Percentiles rank a stretch among this genome's conserved stretches.
Evolutionary conservation across 2,888 invertebrate genomes (phyloP).

Genomic region (Pristionchus maxplancki): DNA sequence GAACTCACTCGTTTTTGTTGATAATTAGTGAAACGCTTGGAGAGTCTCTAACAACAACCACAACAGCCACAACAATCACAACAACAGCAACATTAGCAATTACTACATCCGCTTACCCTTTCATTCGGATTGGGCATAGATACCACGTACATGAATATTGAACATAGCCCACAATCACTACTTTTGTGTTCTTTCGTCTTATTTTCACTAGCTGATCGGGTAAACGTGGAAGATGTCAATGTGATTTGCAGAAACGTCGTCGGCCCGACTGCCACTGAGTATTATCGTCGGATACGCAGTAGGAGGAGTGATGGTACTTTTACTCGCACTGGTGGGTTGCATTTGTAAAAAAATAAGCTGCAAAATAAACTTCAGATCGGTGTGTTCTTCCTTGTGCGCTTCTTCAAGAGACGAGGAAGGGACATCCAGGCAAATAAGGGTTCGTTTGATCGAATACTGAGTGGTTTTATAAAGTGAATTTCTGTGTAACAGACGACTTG

Average conservation of each 20-base stretch:
- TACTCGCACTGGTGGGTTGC: background rate
- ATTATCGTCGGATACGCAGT: background rate
- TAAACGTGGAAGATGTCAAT: background rate
- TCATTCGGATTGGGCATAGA: too few species aligned
- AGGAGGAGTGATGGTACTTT: background rate
- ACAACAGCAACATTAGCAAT: too few species aligned
- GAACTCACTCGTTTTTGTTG: background rate
- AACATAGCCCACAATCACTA: too few species aligned
- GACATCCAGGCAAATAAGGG: background rate
- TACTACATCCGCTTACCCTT: too few species aligned
- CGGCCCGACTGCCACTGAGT: background rate
- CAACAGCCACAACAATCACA: background rate
- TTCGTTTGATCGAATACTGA: background rate
- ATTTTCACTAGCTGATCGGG: too few species aligned
- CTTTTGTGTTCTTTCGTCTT: too few species aligned
- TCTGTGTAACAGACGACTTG: too few species aligned
- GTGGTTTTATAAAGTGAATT: too few species aligned
- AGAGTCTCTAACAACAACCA: background rate
- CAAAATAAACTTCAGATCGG: background rate
- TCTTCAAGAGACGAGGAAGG: background rate
- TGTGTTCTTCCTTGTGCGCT: background rate
- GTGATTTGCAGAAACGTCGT: background rate
- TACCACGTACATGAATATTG: too few species aligned
- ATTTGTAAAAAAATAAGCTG: background rate
- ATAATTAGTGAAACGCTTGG: background rate